Conservation (phyloP, 2,113 vertebrate genomes). For the western clawed frog (Xenopus tropicalis) region UCB_Xtro_10.0 CM004448.2:137543001-137543500, state of each 20-base stretch:
- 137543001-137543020: too few relatives aligned
- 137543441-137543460: too few relatives aligned
- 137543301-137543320: background rate
- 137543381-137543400: too few relatives aligned
- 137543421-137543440: too few relatives aligned
- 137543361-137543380: background rate
- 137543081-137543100: background rate
- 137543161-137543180: constrained; percentile 26
- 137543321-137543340: background rate
- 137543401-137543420: too few relatives aligned
- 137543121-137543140: constrained; percentile 10
- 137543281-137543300: background rate
- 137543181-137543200: constrained; percentile 6
- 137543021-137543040: too few relatives aligned
- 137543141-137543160: constrained; percentile 18
- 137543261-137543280: constrained; percentile 2
- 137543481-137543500: too few relatives aligned
- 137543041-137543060: too few relatives aligned
- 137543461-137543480: too few relatives aligned
- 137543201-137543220: constrained; percentile 25
- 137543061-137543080: too few relatives aligned
- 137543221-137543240: constrained; percentile 24
- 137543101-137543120: constrained; percentile 4
- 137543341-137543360: background rate
- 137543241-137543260: constrained; percentile 7